Conservation (phyloP, 2,113 vertebrate genomes). For the Oncorhynchus clarkii region DNA sequence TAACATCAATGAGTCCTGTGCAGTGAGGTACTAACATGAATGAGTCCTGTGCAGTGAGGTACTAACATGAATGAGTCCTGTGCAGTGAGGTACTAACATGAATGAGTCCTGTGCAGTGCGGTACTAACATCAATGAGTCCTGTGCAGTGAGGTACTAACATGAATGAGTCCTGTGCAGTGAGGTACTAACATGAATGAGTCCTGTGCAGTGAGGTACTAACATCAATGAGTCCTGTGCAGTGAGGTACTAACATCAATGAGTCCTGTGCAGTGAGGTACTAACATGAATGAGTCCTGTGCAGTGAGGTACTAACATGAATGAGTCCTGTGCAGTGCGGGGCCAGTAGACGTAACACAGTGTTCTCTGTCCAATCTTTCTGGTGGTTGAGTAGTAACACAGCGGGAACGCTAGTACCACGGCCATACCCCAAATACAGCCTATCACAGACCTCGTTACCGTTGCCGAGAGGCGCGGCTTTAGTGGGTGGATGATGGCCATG, state of each 20-base stretch:
- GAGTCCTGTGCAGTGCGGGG: conserved; percentile 40
- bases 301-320: conserved; percentile 24
- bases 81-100: too few species aligned
- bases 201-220: too few species aligned
- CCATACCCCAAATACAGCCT: conserved; percentile 77
- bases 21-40: too few species aligned
- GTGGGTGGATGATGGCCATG: conserved; percentile 83
- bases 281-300: not conserved
- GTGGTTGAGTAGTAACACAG: conserved; percentile 77
- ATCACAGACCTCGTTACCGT: conserved; percentile 75
- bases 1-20: too few species aligned
- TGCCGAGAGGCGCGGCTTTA: conserved; percentile 79
- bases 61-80: too few species aligned
- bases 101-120: too few species aligned
- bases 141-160: too few species aligned
- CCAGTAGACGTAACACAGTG: conserved; percentile 79
- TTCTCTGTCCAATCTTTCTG: conserved; percentile 50
- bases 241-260: not conserved
- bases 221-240: too few species aligned
- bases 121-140: too few species aligned
- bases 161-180: too few species aligned
- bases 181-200: too few species aligned
- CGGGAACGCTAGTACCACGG: conserved; percentile 76
- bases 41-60: too few species aligned
- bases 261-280: not conserved